A percentile compares a stretch with the other conserved stretches of the same genome.
Evolutionary conservation across 2,113 vertebrate genomes (phyloP).

Genomic region (Pterocles burchelli): DNA sequence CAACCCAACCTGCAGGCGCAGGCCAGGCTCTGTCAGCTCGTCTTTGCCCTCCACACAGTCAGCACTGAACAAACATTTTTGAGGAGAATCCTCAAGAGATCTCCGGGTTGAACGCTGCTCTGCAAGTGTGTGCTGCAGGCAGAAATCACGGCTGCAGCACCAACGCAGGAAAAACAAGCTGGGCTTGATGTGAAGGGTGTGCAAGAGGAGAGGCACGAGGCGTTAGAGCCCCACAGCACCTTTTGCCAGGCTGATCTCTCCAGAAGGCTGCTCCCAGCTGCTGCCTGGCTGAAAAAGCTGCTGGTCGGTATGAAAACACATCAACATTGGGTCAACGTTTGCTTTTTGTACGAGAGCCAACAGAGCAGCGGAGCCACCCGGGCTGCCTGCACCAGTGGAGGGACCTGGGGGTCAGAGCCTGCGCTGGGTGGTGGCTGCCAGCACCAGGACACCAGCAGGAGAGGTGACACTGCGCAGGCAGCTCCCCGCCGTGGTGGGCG

Average conservation of each 20-base stretch:
- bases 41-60: neutral
- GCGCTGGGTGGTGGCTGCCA: neutral
- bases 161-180: neutral
- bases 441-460: neutral
- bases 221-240: rapidly evolving
- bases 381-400: neutral
- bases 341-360: rapidly evolving
- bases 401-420: neutral
- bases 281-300: neutral
- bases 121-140: rapidly evolving
- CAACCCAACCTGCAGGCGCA: rapidly evolving
- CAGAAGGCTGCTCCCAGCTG: neutral
- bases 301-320: neutral
- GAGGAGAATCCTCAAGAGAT: neutral
- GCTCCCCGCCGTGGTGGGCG: neutral
- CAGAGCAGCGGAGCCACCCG: neutral
- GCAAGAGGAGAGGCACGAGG: neutral
- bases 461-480: neutral
- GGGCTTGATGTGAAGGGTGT: neutral
- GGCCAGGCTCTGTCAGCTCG: neutral
- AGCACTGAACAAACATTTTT: neutral
- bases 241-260: neutral
- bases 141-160: neutral
- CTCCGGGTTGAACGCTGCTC: neutral
- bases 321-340: rapidly evolving